Percentiles rank a stretch among this genome's conserved stretches.
Evolutionary conservation across 2,113 vertebrate species (phyloP).

Genomic region (Conger conger): DNA sequence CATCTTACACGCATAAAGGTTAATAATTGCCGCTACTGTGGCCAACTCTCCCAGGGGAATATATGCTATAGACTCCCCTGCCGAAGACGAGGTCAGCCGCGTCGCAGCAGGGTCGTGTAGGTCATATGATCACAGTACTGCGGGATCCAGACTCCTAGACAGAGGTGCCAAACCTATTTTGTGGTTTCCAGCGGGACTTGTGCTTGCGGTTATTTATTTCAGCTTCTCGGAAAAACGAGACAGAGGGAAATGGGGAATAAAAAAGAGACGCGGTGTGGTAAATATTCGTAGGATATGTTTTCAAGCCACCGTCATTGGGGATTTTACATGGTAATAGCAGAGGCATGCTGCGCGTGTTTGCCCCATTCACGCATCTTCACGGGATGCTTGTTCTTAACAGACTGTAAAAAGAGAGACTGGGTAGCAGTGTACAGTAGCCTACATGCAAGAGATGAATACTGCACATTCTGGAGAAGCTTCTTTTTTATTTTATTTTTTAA

Average conservation of each 20-base stretch:
- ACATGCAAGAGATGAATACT: constrained; percentile 40
- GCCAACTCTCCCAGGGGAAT: constrained; percentile 60
- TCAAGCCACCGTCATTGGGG: constrained; percentile 38
- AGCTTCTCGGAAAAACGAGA: constrained; percentile 31
- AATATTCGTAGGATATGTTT: constrained; percentile 50
- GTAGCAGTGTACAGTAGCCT: constrained; percentile 30
- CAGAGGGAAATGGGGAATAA: not conserved
- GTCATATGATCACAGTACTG: constrained; percentile 51
- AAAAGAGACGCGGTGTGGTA: constrained; percentile 18
- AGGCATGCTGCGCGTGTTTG: constrained; percentile 44
- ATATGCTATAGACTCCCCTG: constrained; percentile 59
- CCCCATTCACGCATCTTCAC: constrained; percentile 58
- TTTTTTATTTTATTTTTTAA: constrained; percentile 31
- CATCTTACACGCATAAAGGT: constrained; percentile 63
- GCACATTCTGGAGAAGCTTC: constrained; percentile 31
- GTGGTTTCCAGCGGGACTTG: constrained; percentile 37
- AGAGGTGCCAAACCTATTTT: constrained; percentile 57
- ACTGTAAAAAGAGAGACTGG: constrained; percentile 68
- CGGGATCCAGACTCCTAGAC: constrained; percentile 38
- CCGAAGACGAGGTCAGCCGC: constrained; percentile 56
- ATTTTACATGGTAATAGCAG: constrained; percentile 46
- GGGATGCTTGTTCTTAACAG: constrained; percentile 70
- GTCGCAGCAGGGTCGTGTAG: constrained; percentile 56
- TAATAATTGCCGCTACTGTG: constrained; percentile 67
- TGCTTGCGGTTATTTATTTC: constrained; percentile 49